Evolutionary conservation across 1,140 invertebrate species (phyloP), one percentile per base, ranked within the genome.

Genomic region (Muscidifurax raptorellus): DNA sequence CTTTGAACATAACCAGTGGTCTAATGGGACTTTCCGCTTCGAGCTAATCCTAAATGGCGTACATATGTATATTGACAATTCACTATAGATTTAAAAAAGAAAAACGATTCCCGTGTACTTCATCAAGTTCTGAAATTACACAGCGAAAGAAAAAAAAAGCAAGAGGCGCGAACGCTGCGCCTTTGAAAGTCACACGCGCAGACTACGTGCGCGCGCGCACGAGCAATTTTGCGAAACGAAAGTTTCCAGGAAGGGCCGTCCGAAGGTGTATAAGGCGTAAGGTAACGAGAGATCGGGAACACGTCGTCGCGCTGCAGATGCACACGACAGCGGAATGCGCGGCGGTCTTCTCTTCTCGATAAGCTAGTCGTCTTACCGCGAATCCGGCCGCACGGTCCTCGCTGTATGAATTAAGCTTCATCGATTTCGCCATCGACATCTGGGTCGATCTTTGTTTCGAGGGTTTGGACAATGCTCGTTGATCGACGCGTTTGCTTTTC

Each of bases 181-280:
- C 52, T 59, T 59, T 59, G 52, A 59, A n/a, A 59, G 22, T 59
- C 52, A 59, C 52, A 59, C 52, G 52, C 52, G 44, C 44, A 47
- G 12, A 47, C 7, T 47, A 47, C 44, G 44, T 47, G 44, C 7
- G 52, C 44, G 44, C 44, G 15, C 40, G 2, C 15, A 15, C 52
- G 52, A 6, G 52, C 52, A 59, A 59, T 59, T 59, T 59, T 83
- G 85, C 85, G 85, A 86, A 82, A 82, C 71, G 44, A 74, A 82
- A 74, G 80, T 79, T 86, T 82, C 80, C 80, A 32, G 72, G 80
- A 86, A 86, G 66, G 52, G 59, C 66, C 27, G 66, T 30, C 25
- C 66, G 27, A 69, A 59, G 52, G 66, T 69, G 66, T 28, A 69
- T 9, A 69, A 30, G 10, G 27, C 15, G 15, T 59, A 59, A 59